Evolutionary conservation across 1,140 invertebrate genomes (phyloP).

Genomic region (Ceratitis capitata): DNA sequence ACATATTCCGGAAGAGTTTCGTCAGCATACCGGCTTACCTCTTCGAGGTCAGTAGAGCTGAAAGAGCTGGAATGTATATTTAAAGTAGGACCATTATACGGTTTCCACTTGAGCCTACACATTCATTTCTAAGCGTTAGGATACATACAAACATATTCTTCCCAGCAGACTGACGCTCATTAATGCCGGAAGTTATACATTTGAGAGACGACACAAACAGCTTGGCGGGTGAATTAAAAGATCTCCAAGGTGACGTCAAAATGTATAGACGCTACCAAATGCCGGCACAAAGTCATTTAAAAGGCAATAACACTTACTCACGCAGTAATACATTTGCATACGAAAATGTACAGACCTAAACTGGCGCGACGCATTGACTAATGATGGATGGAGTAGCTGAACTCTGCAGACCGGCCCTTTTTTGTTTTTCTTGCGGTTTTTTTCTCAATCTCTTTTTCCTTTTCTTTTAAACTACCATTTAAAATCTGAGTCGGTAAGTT

Average conservation of each 20-base stretch:
- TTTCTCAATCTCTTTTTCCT: neutral
- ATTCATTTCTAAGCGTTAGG: too few species aligned
- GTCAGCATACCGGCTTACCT: too few species aligned
- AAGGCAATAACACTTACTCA: slow-evolving; percentile 25
- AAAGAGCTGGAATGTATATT: too few species aligned
- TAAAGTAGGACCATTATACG: too few species aligned
- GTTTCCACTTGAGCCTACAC: too few species aligned
- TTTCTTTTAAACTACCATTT: neutral
- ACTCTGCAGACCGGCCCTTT: neutral
- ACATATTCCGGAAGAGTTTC: too few species aligned
- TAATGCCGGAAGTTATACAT: neutral
- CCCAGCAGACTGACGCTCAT: neutral
- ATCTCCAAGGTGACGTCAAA: neutral
- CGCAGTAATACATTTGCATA: neutral
- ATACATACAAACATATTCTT: too few species aligned
- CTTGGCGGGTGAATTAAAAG: neutral
- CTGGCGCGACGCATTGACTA: slow-evolving; percentile 16
- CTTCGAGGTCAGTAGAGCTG: too few species aligned
- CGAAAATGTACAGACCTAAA: neutral
- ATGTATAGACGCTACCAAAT: neutral
- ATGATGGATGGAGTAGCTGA: slow-evolving; percentile 21
- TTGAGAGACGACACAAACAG: neutral
- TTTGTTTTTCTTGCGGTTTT: neutral
- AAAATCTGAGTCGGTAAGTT: neutral
- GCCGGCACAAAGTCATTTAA: neutral